Percentiles rank a stretch among this genome's conserved stretches.
These are phyloP conservation scores for Lepidostoma basale DNA, from an alignment of 1,140 invertebrate genomes.

Conservation along the genomic window DNA sequence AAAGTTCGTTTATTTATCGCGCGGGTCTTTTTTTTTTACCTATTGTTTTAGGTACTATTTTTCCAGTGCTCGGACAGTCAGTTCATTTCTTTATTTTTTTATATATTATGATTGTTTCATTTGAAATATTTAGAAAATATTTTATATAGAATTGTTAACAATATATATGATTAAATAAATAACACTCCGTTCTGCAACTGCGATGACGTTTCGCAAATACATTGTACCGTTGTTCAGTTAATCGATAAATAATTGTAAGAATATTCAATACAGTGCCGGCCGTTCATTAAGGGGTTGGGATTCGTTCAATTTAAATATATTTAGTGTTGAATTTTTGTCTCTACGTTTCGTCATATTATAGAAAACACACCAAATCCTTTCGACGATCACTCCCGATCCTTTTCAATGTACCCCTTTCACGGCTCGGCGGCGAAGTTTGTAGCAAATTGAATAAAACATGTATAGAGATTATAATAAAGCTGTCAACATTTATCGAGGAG, in stretches of 20 bases:
- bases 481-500: conserved; percentile 8
- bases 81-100: too few species aligned
- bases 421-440: background rate
- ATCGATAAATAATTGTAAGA: background rate
- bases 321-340: background rate
- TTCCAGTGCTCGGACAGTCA: too few species aligned
- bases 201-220: background rate
- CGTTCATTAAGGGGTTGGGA: background rate
- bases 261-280: background rate
- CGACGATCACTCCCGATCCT: background rate
- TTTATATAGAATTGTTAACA: too few species aligned
- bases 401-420: background rate
- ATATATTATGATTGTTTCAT: too few species aligned
- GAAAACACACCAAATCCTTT: too few species aligned
- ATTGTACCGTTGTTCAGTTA: conserved; percentile 3
- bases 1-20: too few species aligned
- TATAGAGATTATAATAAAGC: conserved; percentile 39
- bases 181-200: too few species aligned
- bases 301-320: background rate
- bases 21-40: too few species aligned
- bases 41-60: too few species aligned
- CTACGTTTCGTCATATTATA: background rate
- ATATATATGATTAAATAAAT: too few species aligned
- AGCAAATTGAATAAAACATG: conserved; percentile 10
- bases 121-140: too few species aligned